phyloP scores from a whole-genome alignment of 2,113 vertebrate genomes.

The Oryzias woworae region DNA sequence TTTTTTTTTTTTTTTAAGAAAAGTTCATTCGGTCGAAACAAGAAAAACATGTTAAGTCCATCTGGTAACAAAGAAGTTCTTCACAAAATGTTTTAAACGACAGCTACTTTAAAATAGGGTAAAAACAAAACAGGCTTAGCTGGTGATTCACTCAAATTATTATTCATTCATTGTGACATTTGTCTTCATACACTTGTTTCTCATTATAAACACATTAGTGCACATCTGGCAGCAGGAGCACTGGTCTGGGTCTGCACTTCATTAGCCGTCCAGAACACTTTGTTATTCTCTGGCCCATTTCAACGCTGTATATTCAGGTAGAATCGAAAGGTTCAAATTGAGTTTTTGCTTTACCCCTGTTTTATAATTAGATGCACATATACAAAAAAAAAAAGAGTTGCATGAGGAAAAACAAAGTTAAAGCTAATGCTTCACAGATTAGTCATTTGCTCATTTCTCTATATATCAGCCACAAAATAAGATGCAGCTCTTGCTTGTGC shows the following conservation, averaged over 20 bases:
- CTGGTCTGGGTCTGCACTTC: slow-evolving; percentile 43
- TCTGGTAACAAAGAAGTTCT: slow-evolving; percentile 5
- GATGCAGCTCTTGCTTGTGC: background rate
- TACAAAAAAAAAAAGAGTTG: background rate
- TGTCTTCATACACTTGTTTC: slow-evolving; percentile 64
- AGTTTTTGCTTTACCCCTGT: background rate
- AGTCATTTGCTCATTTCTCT: background rate
- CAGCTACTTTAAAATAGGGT: slow-evolving; percentile 9
- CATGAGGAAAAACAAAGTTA: background rate
- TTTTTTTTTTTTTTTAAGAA: background rate
- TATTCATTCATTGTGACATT: slow-evolving; percentile 57
- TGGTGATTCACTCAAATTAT: slow-evolving; percentile 49
- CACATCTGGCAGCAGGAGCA: slow-evolving; percentile 43
- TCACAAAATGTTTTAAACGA: slow-evolving; percentile 9
- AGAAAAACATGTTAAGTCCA: slow-evolving; percentile 11
- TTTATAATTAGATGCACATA: background rate
- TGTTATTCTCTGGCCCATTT: slow-evolving; percentile 46
- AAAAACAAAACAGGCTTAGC: slow-evolving; percentile 32
- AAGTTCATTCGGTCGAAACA: background rate
- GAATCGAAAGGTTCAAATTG: slow-evolving; percentile 16
- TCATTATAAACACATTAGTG: slow-evolving; percentile 73
- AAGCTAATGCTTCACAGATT: slow-evolving; percentile 1
- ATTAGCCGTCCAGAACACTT: slow-evolving; percentile 43
- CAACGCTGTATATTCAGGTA: slow-evolving; percentile 25
- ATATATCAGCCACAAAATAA: too few relatives aligned